A percentile compares a stretch with the other conserved stretches of the same genome.
Conservation (phyloP, 1,140 invertebrate species). For the Triops longicaudatus region DNA sequence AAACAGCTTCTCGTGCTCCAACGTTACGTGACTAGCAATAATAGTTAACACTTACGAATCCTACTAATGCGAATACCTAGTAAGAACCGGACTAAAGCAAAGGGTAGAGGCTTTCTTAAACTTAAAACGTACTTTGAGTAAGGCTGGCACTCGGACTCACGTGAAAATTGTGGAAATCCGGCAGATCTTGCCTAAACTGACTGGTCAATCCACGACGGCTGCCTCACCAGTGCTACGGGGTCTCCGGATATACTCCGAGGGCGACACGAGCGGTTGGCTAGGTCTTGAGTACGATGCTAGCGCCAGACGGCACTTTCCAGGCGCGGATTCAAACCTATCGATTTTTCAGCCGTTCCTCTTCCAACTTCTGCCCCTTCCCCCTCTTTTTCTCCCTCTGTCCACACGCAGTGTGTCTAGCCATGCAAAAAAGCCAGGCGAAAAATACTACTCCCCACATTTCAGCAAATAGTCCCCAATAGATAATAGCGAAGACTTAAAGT, state of each 20-base stretch:
- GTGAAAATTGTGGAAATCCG: slow-evolving; percentile 15
- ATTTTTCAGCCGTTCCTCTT: not conserved
- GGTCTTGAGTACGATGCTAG: not conserved
- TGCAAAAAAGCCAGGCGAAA: not conserved
- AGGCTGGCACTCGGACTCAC: slow-evolving; percentile 13
- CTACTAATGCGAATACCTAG: not conserved
- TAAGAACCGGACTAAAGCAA: not conserved
- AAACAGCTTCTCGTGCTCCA: not conserved
- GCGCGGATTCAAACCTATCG: slow-evolving; percentile 14
- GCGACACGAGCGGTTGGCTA: not conserved
- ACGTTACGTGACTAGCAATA: not conserved
- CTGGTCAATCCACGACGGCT: slow-evolving; percentile 13
- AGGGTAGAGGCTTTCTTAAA: not conserved
- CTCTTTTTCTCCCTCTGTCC: too few species aligned
- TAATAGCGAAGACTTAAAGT: too few species aligned
- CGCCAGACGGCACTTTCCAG: slow-evolving; percentile 4
- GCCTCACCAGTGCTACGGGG: slow-evolving; percentile 13
- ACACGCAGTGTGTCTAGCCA: not conserved
- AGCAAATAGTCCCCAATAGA: too few species aligned
- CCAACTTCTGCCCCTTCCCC: not conserved
- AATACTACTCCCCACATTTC: too few species aligned
- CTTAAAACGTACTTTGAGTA: slow-evolving; percentile 12
- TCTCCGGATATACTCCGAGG: not conserved
- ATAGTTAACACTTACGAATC: not conserved
- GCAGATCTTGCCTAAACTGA: slow-evolving; percentile 14